These are phyloP conservation scores for Corvus cornix DNA, from an alignment of 2,113 vertebrate species.

Conservation along the genomic window DNA sequence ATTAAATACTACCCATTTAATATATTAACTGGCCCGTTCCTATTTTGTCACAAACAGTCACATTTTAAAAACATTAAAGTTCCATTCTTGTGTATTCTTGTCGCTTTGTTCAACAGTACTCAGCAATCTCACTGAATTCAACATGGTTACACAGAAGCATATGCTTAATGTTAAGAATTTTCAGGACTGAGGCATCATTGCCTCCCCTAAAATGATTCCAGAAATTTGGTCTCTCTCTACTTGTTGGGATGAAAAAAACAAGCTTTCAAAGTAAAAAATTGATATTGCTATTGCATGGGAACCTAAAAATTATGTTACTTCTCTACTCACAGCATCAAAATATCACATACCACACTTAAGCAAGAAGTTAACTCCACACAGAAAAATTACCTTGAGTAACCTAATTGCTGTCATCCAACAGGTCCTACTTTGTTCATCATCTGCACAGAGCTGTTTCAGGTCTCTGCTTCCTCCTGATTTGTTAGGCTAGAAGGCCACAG, in stretches of 20 bases:
- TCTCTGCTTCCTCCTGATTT: constrained; percentile 88
- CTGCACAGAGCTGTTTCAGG: constrained; percentile 95
- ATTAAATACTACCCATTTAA: not conserved
- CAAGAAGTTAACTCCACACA: not conserved
- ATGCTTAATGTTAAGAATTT: not conserved
- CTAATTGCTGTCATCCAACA: constrained; percentile 97
- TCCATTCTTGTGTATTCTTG: not conserved
- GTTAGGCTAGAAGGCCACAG: constrained; percentile 88
- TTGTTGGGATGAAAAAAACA: not conserved
- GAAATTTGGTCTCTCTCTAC: not conserved
- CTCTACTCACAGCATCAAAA: not conserved
- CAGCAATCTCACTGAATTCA: not conserved
- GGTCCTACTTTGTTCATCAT: constrained; percentile 91
- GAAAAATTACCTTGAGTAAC: constrained; percentile 90
- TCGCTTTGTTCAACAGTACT: not conserved
- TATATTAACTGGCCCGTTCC: not conserved
- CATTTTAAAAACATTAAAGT: not conserved
- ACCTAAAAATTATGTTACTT: not conserved
- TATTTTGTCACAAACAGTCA: not conserved
- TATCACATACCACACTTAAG: not conserved
- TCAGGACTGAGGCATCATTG: not conserved
- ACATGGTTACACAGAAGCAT: not conserved
- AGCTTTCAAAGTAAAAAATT: not conserved
- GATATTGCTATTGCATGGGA: not conserved
- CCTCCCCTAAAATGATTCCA: not conserved